A percentile compares a stretch with the other conserved stretches of the same genome.
phyloP scores from a whole-genome alignment of 2,888 invertebrate genomes.

The Hyalella azteca region DNA sequence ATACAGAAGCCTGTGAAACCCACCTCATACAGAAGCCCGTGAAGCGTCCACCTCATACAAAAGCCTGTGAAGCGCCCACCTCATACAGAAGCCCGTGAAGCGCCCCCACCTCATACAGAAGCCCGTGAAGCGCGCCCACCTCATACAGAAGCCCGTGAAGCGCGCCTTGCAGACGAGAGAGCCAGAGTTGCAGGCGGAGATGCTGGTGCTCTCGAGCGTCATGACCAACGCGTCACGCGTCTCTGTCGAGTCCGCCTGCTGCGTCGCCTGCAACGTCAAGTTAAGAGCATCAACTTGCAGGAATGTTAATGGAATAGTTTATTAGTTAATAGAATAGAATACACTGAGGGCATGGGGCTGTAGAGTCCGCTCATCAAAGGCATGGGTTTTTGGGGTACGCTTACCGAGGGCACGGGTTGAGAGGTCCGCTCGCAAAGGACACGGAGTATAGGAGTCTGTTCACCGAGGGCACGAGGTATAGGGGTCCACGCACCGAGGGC shows the following conservation, averaged over 20 bases:
- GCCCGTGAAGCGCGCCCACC: neutral
- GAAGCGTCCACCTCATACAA: constrained; percentile 91
- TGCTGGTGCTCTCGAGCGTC: constrained; percentile 94
- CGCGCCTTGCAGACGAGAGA: constrained; percentile 91
- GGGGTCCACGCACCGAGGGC: neutral
- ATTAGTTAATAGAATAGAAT: too few species aligned
- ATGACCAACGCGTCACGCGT: constrained; percentile 91
- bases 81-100: too few species aligned
- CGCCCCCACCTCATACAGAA: too few species aligned
- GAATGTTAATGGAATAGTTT: too few species aligned
- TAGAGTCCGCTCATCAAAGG: too few species aligned
- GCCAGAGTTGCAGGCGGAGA: constrained; percentile 93
- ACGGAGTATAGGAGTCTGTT: too few species aligned
- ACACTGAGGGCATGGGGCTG: too few species aligned
- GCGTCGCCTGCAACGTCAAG: constrained; percentile 43
- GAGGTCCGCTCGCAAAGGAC: too few species aligned
- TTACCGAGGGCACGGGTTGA: too few species aligned
- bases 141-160: constrained; percentile 80
- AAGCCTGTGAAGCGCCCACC: constrained; percentile 88
- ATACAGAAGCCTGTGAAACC: neutral
- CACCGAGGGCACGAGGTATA: neutral
- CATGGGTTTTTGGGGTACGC: too few species aligned
- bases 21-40: constrained; percentile 75
- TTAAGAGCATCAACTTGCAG: neutral
- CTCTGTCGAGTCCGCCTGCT: constrained; percentile 65